Percentiles rank a stretch among this genome's conserved stretches.
Evolutionary conservation across 2,797 vertebrate species (phyloP).

Genomic region (Mionectes olivaceus): DNA sequence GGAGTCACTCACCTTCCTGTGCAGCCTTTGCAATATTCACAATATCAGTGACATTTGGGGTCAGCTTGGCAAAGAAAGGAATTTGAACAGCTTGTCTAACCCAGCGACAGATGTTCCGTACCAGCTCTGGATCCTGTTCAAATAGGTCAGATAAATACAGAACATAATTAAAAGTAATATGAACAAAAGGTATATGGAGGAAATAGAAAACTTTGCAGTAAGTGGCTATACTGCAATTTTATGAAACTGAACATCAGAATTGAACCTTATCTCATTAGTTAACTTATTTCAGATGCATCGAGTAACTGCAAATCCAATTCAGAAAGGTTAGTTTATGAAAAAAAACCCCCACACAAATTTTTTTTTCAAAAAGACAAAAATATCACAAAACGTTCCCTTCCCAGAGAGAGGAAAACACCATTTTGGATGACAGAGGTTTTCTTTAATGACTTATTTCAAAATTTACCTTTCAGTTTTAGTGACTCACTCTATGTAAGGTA

Average conservation of each 20-base stretch:
- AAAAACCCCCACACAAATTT: neutral
- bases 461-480: neutral
- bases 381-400: neutral
- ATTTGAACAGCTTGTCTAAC: constrained; percentile 89
- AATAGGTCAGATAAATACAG: constrained; percentile 81
- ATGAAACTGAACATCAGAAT: constrained; percentile 36
- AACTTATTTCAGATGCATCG: constrained; percentile 18
- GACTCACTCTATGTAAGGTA: neutral
- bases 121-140: constrained; percentile 93
- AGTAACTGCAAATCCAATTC: constrained; percentile 27
- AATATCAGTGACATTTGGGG: constrained; percentile 91
- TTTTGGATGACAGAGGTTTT: neutral
- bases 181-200: constrained; percentile 65
- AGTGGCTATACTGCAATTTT: constrained; percentile 3
- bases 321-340: constrained; percentile 25
- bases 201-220: constrained; percentile 60
- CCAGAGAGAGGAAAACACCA: neutral
- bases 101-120: constrained; percentile 97
- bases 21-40: constrained; percentile 91
- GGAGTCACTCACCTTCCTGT: constrained; percentile 84
- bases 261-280: constrained; percentile 50
- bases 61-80: constrained; percentile 97
- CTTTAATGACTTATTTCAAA: neutral
- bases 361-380: neutral
- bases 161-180: constrained; percentile 78